A percentile compares a stretch with the other conserved stretches of the same genome.
These are phyloP conservation scores for Drepana falcataria DNA, from an alignment of 2,888 invertebrate species.

Conservation along the genomic window DNA sequence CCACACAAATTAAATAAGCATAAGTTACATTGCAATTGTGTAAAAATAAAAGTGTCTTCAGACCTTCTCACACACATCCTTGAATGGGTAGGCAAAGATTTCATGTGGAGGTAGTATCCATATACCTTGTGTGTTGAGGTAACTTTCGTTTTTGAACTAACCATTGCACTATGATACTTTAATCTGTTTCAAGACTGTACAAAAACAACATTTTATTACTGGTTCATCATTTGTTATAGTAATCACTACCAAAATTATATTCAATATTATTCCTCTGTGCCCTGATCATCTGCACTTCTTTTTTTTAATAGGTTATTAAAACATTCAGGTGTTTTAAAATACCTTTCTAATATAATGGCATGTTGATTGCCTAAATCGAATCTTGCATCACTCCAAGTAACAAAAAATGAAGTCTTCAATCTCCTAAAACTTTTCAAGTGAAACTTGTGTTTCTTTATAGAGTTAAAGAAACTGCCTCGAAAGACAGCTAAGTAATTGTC, in stretches of 20 bases:
- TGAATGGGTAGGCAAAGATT: too few species aligned
- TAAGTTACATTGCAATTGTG: too few species aligned
- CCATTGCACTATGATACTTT: too few species aligned
- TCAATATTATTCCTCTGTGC: slow-evolving; percentile 12
- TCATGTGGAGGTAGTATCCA: too few species aligned
- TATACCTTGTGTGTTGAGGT: too few species aligned
- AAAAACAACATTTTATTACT: too few species aligned
- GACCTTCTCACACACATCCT: too few species aligned
- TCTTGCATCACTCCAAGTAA: slow-evolving; percentile 63
- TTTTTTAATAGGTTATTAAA: slow-evolving; percentile 55
- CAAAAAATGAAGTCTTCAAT: slow-evolving; percentile 44
- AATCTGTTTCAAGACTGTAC: too few species aligned
- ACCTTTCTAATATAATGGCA: slow-evolving; percentile 57
- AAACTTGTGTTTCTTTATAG: slow-evolving; percentile 52
- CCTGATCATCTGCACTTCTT: slow-evolving; percentile 24
- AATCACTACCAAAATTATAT: neutral
- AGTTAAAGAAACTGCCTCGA: slow-evolving; percentile 51
- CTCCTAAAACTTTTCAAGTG: slow-evolving; percentile 57
- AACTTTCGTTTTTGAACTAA: too few species aligned
- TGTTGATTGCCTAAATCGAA: slow-evolving; percentile 58
- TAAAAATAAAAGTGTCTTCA: too few species aligned
- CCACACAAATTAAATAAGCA: too few species aligned
- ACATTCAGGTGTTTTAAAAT: slow-evolving; percentile 66
- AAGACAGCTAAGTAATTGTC: slow-evolving; percentile 65
- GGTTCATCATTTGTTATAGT: too few species aligned